Evolutionary conservation across 2,888 invertebrate species (phyloP).

Genomic region (Clostera curtula): DNA sequence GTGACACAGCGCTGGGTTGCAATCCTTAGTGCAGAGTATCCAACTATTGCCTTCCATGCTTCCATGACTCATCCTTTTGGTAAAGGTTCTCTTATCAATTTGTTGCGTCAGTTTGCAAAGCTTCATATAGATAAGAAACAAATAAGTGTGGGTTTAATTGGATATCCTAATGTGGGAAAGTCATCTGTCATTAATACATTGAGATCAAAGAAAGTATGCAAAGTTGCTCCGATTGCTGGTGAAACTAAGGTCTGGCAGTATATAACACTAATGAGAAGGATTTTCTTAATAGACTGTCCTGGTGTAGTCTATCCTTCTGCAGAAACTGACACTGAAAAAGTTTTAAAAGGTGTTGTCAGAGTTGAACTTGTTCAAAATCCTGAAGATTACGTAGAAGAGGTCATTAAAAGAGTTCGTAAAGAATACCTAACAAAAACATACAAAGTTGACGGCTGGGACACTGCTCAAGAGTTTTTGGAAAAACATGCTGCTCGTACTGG

Average conservation of each 20-base stretch:
- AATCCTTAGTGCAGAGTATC: slow-evolving; percentile 94
- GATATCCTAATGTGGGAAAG: slow-evolving; percentile 99
- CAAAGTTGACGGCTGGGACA: slow-evolving; percentile 87
- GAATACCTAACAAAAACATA: slow-evolving; percentile 95
- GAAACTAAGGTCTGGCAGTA: slow-evolving; percentile 99
- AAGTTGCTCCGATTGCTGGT: slow-evolving; percentile 98
- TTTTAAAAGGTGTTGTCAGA: slow-evolving; percentile 97
- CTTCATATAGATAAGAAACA: slow-evolving; percentile 97
- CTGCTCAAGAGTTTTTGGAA: slow-evolving; percentile 91
- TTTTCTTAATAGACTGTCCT: slow-evolving; percentile 98
- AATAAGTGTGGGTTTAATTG: slow-evolving; percentile 98
- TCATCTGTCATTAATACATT: slow-evolving; percentile 98
- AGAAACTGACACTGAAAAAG: slow-evolving; percentile 95
- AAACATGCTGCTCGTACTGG: slow-evolving; percentile 91
- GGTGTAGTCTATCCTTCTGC: slow-evolving; percentile 98
- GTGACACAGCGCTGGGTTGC: slow-evolving; percentile 98
- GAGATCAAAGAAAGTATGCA: slow-evolving; percentile 97
- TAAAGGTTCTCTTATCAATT: slow-evolving; percentile 96
- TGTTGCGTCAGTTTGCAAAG: slow-evolving; percentile 96
- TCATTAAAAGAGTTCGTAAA: slow-evolving; percentile 89
- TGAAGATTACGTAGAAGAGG: slow-evolving; percentile 93
- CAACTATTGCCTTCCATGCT: slow-evolving; percentile 98
- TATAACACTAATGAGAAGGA: slow-evolving; percentile 96
- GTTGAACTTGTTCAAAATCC: slow-evolving; percentile 95
- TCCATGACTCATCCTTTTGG: slow-evolving; percentile 98